These are phyloP conservation scores for cat (Felis catus) DNA, from an alignment of 2,113 vertebrate genomes.

Conservation along the genomic window DNA sequence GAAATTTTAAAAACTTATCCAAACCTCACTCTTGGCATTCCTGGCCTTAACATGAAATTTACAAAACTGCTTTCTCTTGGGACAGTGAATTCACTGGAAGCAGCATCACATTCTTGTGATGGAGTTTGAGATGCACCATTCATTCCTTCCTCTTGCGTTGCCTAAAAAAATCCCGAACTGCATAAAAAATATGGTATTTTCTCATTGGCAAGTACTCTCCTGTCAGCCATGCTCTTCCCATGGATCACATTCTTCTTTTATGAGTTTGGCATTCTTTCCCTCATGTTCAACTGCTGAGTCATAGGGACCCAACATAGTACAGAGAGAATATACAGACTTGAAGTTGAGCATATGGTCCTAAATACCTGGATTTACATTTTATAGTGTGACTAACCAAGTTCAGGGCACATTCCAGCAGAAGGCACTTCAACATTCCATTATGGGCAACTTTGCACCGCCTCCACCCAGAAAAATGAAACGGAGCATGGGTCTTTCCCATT, in stretches of 20 bases:
- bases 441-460: neutral
- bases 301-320: neutral
- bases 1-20: slow-evolving; percentile 3
- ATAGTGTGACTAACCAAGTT: neutral
- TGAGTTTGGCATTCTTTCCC: slow-evolving; percentile 40
- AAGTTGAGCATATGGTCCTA: neutral
- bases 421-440: neutral
- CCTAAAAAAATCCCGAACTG: neutral
- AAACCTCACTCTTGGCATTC: neutral
- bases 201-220: neutral
- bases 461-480: neutral
- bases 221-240: neutral
- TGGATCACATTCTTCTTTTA: neutral
- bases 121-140: neutral
- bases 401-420: neutral
- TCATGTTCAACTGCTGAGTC: slow-evolving; percentile 37
- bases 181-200: slow-evolving; percentile 24
- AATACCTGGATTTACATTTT: neutral
- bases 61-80: neutral
- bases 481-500: neutral
- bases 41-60: neutral
- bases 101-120: neutral
- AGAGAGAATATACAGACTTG: neutral
- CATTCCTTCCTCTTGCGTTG: neutral
- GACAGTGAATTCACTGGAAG: neutral